Conservation (phyloP, 2,888 invertebrate species). For the Dryococelus australis region DNA sequence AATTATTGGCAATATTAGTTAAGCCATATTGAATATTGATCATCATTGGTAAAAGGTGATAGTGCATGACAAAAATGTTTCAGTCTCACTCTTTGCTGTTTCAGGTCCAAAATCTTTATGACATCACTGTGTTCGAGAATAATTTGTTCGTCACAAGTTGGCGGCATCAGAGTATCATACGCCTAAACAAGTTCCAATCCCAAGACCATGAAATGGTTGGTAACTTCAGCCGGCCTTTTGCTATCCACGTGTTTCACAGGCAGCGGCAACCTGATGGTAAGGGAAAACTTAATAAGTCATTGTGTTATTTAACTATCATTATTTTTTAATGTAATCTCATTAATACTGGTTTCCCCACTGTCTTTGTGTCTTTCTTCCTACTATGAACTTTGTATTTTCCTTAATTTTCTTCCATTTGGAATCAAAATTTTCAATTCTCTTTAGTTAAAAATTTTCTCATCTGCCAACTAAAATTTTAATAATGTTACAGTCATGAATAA, state of each 20-base stretch:
- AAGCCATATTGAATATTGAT: no score
- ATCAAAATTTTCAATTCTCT: no score
- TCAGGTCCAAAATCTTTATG: conserved; percentile 72
- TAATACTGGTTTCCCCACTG: no score
- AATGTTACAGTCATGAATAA: no score
- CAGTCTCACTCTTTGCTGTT: conserved; percentile 43
- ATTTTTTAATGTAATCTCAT: no score
- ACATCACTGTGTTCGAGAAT: conserved; percentile 77
- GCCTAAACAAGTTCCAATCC: conserved; percentile 66
- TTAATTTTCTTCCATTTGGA: no score
- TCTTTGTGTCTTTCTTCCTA: no score
- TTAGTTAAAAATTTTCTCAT: no score
- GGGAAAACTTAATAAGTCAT: conserved; percentile 47
- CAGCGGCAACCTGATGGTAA: conserved; percentile 77
- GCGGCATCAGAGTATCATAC: conserved; percentile 69
- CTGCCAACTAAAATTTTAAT: no score
- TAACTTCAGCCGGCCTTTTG: conserved; percentile 68
- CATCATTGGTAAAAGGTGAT: background rate
- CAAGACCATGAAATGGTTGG: conserved; percentile 60
- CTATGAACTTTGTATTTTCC: no score
- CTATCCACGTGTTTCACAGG: conserved; percentile 77
- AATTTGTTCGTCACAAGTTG: conserved; percentile 77
- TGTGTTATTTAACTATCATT: background rate
- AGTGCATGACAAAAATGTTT: background rate
- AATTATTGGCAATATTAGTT: no score